phyloP scores from a whole-genome alignment of 2,888 invertebrate genomes.

The Sphaeridia pumilis region DNA sequence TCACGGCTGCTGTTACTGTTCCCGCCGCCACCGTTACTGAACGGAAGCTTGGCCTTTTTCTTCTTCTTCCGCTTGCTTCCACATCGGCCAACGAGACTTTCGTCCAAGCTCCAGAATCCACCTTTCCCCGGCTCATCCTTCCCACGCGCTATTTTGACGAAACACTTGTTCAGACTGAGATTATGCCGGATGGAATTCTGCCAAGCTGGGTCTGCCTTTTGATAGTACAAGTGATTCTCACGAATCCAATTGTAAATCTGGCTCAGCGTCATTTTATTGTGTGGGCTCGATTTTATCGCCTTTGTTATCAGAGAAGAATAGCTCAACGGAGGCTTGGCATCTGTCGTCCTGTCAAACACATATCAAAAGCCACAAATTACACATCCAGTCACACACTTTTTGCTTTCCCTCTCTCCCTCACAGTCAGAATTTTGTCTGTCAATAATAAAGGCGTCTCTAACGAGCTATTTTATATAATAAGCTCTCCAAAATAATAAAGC shows the following conservation, averaged over 20 bases:
- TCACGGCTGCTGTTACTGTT: too few species aligned
- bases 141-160: conserved; percentile 75
- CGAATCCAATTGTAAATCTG: conserved; percentile 85
- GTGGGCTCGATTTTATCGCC: conserved; percentile 78
- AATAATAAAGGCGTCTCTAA: too few species aligned
- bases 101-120: conserved; percentile 17
- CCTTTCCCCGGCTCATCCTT: conserved; percentile 58
- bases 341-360: conserved; percentile 59
- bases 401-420: too few species aligned
- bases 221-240: conserved; percentile 81
- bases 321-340: conserved; percentile 79
- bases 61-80: conserved; percentile 18
- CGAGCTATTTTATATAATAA: too few species aligned
- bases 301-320: conserved; percentile 83
- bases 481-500: too few species aligned
- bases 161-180: conserved; percentile 80
- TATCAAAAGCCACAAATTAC: too few species aligned
- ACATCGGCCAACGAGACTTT: conserved; percentile 10
- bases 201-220: conserved; percentile 82
- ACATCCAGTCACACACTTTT: too few species aligned
- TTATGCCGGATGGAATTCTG: conserved; percentile 93
- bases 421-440: too few species aligned
- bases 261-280: conserved; percentile 74
- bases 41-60: conserved; percentile 10
- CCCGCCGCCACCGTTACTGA: too few species aligned